Evolutionary conservation across 92 coral and sea anemone genomes (phyloP).

Genomic region (Phenganax subtilis): DNA sequence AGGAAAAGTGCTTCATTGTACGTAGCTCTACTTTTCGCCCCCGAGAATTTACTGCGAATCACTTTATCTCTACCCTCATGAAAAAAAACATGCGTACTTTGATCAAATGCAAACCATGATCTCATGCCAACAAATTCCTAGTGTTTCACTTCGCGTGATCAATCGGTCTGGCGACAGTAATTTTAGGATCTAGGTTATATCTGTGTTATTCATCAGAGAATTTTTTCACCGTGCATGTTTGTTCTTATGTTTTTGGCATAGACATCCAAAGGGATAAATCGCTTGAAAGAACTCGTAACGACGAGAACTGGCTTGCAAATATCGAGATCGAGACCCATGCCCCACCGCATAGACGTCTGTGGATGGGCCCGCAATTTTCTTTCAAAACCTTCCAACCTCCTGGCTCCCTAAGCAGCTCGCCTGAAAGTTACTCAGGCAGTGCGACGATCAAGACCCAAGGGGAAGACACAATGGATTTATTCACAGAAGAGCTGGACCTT

Average conservation of each 20-base stretch:
- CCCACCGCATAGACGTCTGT: conserved; percentile 88
- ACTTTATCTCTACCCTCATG: too few relatives aligned
- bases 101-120: too few relatives aligned
- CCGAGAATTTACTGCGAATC: too few relatives aligned
- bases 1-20: too few relatives aligned
- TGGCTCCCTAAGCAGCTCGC: conserved; percentile 72
- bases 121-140: too few relatives aligned
- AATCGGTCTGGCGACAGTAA: too few relatives aligned
- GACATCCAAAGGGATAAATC: neutral
- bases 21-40: too few relatives aligned
- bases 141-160: too few relatives aligned
- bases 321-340: conserved; percentile 97
- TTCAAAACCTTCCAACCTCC: conserved; percentile 99
- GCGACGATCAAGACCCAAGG: conserved; percentile 93
- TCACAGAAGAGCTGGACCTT: conserved; percentile 89
- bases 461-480: conserved; percentile 73
- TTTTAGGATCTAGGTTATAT: too few relatives aligned
- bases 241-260: conserved; percentile 3
- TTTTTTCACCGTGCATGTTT: neutral
- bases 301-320: conserved; percentile 91
- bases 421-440: conserved; percentile 58
- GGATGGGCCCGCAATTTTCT: conserved; percentile 99
- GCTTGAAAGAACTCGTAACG: conserved; percentile 2
- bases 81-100: too few relatives aligned
- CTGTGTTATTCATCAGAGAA: too few relatives aligned